Evolutionary conservation across 2,113 vertebrate species (phyloP).

Genomic region (Sinocyclocheilus anophthalmus): DNA sequence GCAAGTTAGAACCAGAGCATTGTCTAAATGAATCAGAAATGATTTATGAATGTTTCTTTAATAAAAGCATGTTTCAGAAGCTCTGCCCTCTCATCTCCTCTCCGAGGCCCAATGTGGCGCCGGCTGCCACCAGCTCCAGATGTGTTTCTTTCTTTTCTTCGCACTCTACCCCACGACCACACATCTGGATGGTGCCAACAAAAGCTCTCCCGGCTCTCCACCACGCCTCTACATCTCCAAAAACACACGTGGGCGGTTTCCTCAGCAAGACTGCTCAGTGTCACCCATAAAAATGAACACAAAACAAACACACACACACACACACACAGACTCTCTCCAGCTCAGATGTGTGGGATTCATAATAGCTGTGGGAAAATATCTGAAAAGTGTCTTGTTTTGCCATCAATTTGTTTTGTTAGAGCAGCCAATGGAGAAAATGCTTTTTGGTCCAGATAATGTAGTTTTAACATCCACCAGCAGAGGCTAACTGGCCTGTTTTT

Average conservation of each 20-base stretch:
- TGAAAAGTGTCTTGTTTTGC: background rate
- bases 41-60: slow-evolving; percentile 32
- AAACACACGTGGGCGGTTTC: slow-evolving; percentile 31
- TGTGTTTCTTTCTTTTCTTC: slow-evolving; percentile 33
- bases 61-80: slow-evolving; percentile 19
- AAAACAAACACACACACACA: background rate
- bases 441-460: background rate
- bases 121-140: slow-evolving; percentile 30
- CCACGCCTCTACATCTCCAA: slow-evolving; percentile 2
- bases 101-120: slow-evolving; percentile 29
- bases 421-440: background rate
- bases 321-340: background rate
- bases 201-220: background rate
- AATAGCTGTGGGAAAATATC: background rate
- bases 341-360: background rate
- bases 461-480: background rate
- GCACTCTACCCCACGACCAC: slow-evolving; percentile 5
- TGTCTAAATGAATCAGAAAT: background rate
- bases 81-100: slow-evolving; percentile 22
- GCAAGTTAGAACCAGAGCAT: background rate
- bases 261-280: background rate
- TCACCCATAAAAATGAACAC: background rate
- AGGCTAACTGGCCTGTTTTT: background rate
- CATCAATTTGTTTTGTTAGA: background rate
- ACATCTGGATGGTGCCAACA: slow-evolving; percentile 22